Percentiles rank a stretch among this genome's conserved stretches.
Conservation (phyloP, 2,113 vertebrate genomes). For the Eidolon helvum region DNA sequence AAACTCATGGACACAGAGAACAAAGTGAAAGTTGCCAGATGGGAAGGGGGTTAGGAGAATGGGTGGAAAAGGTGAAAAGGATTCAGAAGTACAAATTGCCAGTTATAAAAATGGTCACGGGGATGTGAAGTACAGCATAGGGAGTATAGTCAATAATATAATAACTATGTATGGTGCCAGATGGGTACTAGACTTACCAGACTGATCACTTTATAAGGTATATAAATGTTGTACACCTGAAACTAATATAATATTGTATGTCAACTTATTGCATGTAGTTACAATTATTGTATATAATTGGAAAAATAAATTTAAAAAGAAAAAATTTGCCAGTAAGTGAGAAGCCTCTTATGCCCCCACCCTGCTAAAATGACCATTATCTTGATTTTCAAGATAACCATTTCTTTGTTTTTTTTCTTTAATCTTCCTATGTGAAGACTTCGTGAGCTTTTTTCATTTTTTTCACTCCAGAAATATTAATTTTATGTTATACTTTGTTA, state of each 20-base stretch:
- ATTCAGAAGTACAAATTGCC: too few species aligned
- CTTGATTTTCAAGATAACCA: not conserved
- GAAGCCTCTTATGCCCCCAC: not conserved
- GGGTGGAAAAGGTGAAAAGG: too few species aligned
- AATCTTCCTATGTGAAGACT: not conserved
- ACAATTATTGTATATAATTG: not conserved
- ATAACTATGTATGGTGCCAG: too few species aligned
- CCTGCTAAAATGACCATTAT: not conserved
- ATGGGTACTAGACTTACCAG: too few species aligned
- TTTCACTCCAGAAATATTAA: not conserved
- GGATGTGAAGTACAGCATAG: too few species aligned
- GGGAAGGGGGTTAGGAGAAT: too few species aligned
- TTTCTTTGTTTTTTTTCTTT: not conserved
- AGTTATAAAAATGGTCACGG: too few species aligned
- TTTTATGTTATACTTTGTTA: not conserved
- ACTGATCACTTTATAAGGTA: too few species aligned
- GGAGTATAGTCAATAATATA: too few species aligned
- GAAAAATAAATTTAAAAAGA: not conserved
- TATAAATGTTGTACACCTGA: not conserved
- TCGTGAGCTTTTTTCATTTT: constrained; percentile 1
- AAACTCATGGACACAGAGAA: too few species aligned
- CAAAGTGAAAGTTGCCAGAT: too few species aligned
- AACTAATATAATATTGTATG: not conserved
- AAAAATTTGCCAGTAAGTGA: not conserved
- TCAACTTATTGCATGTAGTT: not conserved